phyloP scores from a whole-genome alignment of 2,797 vertebrate genomes.

The Cirrhinus molitorella region DNA sequence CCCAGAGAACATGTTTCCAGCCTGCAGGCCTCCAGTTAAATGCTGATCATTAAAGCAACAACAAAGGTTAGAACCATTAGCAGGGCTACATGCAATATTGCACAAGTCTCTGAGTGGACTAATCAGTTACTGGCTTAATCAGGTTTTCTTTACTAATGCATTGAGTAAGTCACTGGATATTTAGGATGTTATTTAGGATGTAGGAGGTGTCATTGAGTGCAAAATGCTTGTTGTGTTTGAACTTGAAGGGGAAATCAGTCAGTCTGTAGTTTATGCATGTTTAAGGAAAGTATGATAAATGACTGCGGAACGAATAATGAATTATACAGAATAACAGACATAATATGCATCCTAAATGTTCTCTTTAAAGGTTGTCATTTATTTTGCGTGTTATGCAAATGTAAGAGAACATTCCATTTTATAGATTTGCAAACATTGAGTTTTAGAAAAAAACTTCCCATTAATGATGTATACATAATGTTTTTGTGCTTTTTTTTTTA shows the following conservation, averaged over 20 bases:
- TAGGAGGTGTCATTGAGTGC: background rate
- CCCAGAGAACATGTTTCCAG: conserved; percentile 42
- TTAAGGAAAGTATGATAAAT: background rate
- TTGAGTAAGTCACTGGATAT: background rate
- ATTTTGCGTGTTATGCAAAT: too few species aligned
- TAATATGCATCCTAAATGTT: background rate
- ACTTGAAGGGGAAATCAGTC: background rate
- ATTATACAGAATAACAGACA: background rate
- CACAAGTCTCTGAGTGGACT: background rate
- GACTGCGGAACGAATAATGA: background rate
- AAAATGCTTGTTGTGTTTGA: background rate
- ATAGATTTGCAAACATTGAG: too few species aligned
- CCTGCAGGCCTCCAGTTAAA: conserved; percentile 42
- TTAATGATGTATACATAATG: too few species aligned
- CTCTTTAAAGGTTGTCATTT: too few species aligned
- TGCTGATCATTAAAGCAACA: conserved; percentile 38
- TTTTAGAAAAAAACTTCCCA: too few species aligned
- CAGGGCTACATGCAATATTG: conserved; percentile 36
- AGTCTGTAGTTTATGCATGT: background rate
- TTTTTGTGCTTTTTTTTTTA: too few species aligned
- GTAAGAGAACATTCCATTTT: too few species aligned
- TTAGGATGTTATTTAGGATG: background rate
- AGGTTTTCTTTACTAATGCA: conserved; percentile 22
- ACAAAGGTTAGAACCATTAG: conserved; percentile 48
- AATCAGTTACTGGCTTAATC: conserved; percentile 23